Evolutionary conservation across 92 coral and sea anemone species (phyloP).

Genomic region (Epizoanthus illoricatus): DNA sequence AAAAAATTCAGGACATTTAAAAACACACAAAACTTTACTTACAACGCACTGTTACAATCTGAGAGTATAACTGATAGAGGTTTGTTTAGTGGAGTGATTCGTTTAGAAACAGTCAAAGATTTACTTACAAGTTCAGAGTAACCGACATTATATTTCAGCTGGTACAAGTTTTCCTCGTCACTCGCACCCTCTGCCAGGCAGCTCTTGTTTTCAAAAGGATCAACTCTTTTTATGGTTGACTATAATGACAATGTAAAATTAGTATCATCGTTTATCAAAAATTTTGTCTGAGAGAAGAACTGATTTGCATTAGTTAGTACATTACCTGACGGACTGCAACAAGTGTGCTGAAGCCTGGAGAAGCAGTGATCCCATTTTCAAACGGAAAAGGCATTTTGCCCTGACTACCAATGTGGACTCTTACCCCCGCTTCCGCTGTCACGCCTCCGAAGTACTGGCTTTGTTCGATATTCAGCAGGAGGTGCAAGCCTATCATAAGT

Average conservation of each 20-base stretch:
- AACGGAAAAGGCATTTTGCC: not conserved
- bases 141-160: slow-evolving; percentile 13
- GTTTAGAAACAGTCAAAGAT: not conserved
- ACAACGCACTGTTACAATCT: no score
- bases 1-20: no score
- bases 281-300: not conserved
- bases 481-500: not conserved
- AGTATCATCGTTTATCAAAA: not conserved
- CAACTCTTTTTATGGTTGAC: slow-evolving; percentile 27
- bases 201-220: slow-evolving; percentile 34
- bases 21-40: not conserved
- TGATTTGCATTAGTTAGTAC: not conserved
- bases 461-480: not conserved
- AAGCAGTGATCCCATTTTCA: not conserved
- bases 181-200: not conserved
- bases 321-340: not conserved
- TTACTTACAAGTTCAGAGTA: slow-evolving; percentile 29
- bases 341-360: not conserved
- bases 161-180: not conserved
- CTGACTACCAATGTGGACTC: not conserved
- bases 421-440: not conserved
- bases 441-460: not conserved
- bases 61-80: not conserved
- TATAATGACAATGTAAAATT: not conserved
- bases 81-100: not conserved